These are phyloP conservation scores for Sminthopsis crassicaudata DNA, from an alignment of 2,113 vertebrate genomes.

Conservation along the genomic window DNA sequence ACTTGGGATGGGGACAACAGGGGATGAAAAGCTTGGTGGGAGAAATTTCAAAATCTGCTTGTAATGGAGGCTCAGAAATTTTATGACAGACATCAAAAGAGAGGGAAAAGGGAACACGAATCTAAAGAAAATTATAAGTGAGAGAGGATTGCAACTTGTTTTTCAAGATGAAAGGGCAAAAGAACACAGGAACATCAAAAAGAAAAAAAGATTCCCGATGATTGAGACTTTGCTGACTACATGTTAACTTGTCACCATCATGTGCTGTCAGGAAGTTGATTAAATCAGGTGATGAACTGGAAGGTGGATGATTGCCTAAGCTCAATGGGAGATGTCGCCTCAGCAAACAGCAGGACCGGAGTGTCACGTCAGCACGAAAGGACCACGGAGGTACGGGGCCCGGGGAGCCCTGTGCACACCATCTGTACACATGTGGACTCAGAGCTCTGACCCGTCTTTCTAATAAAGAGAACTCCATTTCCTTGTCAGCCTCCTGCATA, in stretches of 20 bases:
- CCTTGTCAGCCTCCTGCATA: neutral
- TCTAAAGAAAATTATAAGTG: neutral
- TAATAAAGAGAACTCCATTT: neutral
- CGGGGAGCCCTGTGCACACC: neutral
- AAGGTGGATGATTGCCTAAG: neutral
- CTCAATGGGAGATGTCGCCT: no score
- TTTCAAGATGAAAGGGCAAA: neutral
- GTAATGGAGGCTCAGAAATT: neutral
- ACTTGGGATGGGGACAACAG: neutral
- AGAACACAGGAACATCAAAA: neutral
- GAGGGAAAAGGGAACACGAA: neutral
- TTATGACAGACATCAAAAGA: neutral
- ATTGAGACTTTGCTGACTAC: neutral
- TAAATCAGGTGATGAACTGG: neutral
- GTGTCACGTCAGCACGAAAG: neutral
- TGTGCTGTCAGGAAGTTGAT: neutral
- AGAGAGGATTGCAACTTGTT: neutral
- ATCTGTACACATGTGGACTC: neutral
- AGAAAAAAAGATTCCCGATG: conserved; percentile 7
- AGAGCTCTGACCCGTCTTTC: neutral
- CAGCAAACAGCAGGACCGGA: neutral
- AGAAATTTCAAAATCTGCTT: conserved; percentile 1
- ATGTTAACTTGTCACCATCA: neutral
- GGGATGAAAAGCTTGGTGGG: neutral
- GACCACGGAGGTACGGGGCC: neutral